Evolutionary conservation across 2,888 invertebrate genomes (phyloP).

Genomic region (Bombyx huttoni): DNA sequence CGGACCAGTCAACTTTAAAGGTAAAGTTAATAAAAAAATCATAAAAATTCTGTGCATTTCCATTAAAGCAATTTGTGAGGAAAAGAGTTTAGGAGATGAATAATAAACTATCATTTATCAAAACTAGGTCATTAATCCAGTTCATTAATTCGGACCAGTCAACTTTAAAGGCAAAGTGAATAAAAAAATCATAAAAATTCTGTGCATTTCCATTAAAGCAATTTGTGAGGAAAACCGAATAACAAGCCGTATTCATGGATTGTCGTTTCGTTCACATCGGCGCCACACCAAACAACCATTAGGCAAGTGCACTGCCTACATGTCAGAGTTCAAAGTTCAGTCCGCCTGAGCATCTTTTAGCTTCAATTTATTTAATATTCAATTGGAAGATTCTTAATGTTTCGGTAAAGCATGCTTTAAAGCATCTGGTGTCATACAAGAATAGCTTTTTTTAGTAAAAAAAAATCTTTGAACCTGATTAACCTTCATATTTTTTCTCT

Average conservation of each 20-base stretch:
- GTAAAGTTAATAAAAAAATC: neutral
- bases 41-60: neutral
- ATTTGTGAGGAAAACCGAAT: neutral
- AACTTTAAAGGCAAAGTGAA: too few species aligned
- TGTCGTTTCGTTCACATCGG: constrained; percentile 11
- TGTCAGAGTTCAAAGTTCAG: constrained; percentile 31
- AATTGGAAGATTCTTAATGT: neutral
- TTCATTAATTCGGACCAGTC: too few species aligned
- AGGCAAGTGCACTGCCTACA: constrained; percentile 7
- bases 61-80: neutral
- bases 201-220: neutral
- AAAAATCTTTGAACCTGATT: too few species aligned
- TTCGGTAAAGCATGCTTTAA: neutral
- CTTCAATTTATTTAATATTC: neutral
- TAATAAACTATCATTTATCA: too few species aligned
- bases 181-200: neutral
- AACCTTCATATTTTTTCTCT: too few species aligned
- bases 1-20: too few species aligned
- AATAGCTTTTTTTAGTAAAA: too few species aligned
- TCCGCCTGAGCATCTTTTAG: constrained; percentile 7
- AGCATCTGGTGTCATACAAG: too few species aligned
- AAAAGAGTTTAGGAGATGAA: too few species aligned
- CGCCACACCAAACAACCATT: constrained; percentile 16
- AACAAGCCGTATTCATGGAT: constrained; percentile 5
- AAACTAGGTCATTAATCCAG: too few species aligned